Evolutionary conservation across 2,888 invertebrate species (phyloP), one percentile per base, ranked within the genome.

Genomic region (Bruchidius siliquastri): DNA sequence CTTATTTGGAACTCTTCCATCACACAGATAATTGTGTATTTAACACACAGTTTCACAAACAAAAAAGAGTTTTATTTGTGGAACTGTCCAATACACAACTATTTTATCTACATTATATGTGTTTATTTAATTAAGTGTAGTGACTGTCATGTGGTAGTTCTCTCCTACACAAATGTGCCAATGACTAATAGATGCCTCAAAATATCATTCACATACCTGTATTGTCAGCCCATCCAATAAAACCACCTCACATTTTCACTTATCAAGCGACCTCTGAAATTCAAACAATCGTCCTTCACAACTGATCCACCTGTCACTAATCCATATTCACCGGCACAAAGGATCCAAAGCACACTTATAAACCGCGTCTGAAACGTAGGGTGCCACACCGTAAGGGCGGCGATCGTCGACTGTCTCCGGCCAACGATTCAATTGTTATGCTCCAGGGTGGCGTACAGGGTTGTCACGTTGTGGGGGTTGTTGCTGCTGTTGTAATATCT

Each of bases 361-460:
- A 13, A 49, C 18, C 49, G 49, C 49, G 49, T 49, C 18, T 13
- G 1, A 49, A 49, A 8, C 49, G 13, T 13, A 49, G 49, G 49
- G 49, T 49, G 49, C 49, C 49, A 13, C 49, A 8, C 49, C 49
- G 49, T 49, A 49, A 49, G 49, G 49, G 49, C 73, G 75, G 74
- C 73, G 72, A 49, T 74, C 74, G 76, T 67, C 74, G 73, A 78
- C 77, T 78, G 77, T 74, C 76, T 74, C 75, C 74, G 49, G 67
- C 74, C 68, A 74, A 74, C 73, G 71, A 72, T 75, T 73, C 73
- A 72, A 76, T 75, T 74, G 75, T 76, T 74, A 71, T 75, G 72
- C 73, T 77, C 68, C 74, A 76, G 76, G 77, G 77, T 75, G 77
- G 76, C 69, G 26, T 30, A 68, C 76, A 32, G n/a, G 67, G 77